A percentile compares a stretch with the other conserved stretches of the same genome.
phyloP scores from a whole-genome alignment of 2,113 vertebrate species.

The Oryzias melastigma region DNA sequence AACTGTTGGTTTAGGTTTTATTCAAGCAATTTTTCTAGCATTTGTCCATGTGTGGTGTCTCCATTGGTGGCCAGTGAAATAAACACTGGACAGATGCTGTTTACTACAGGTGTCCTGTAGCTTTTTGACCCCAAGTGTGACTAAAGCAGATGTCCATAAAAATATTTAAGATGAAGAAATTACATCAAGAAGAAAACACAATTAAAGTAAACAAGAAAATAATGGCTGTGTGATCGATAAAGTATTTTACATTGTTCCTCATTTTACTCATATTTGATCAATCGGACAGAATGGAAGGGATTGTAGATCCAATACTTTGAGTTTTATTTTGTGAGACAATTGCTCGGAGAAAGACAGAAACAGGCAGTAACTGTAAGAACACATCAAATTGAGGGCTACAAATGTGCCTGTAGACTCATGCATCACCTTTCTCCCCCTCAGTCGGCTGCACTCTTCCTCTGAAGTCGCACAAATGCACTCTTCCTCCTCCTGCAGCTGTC shows the following conservation, averaged over 20 bases:
- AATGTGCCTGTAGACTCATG: not conserved
- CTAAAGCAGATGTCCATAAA: too few species aligned
- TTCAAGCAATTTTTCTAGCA: too few species aligned
- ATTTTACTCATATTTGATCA: not conserved
- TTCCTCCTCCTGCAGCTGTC: conserved; percentile 11
- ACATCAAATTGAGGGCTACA: conserved; percentile 1
- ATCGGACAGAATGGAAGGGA: not conserved
- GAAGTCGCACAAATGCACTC: conserved; percentile 20
- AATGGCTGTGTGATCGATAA: not conserved
- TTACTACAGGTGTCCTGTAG: too few species aligned
- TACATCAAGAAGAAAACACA: not conserved
- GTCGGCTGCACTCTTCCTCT: not conserved
- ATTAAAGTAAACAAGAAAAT: not conserved
- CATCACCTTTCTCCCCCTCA: not conserved
- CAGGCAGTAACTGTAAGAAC: not conserved
- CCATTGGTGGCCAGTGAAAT: too few species aligned
- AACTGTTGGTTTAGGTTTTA: too few species aligned
- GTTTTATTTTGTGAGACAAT: not conserved
- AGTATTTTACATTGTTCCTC: not conserved
- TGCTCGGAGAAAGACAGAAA: not conserved
- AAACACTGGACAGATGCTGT: too few species aligned
- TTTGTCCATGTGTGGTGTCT: too few species aligned
- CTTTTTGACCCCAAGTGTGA: too few species aligned
- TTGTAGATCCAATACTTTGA: not conserved
- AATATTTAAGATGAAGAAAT: too few species aligned